Conservation (phyloP, 2,797 vertebrate genomes). For the Falco rusticolus region DNA sequence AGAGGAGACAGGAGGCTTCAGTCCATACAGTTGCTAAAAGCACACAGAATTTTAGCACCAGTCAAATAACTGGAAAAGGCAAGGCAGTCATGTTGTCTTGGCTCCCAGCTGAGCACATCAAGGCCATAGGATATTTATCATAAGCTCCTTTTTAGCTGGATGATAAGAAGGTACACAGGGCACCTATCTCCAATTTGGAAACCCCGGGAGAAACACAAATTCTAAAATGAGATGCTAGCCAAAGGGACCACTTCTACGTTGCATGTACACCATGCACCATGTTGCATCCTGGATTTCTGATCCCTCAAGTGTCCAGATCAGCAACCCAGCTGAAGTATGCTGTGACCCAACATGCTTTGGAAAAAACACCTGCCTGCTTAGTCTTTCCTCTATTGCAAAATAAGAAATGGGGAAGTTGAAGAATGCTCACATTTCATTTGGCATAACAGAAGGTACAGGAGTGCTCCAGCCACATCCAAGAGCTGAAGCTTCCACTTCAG, state of each 20-base stretch:
- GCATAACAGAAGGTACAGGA: background rate
- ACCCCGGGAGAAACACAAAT: background rate
- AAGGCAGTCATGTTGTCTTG: background rate
- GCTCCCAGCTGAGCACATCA: background rate
- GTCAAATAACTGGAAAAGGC: background rate
- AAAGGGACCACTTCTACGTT: background rate
- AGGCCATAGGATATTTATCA: background rate
- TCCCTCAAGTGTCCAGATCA: background rate
- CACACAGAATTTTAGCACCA: background rate
- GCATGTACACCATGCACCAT: background rate
- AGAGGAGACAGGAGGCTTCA: background rate
- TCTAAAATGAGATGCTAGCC: background rate
- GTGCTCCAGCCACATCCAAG: background rate
- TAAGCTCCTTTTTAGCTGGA: background rate
- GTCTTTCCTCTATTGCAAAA: background rate
- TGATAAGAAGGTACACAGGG: background rate
- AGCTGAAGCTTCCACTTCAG: background rate
- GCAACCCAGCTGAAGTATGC: background rate
- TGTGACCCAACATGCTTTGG: background rate
- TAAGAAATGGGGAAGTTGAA: background rate
- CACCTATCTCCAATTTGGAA: background rate
- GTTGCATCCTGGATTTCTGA: background rate
- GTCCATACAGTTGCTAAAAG: background rate
- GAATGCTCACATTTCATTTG: fast-evolving
- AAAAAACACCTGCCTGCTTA: background rate